These are phyloP conservation scores for Xiphophorus couchianus DNA, from an alignment of 2,113 vertebrate genomes.

Conservation along the genomic window DNA sequence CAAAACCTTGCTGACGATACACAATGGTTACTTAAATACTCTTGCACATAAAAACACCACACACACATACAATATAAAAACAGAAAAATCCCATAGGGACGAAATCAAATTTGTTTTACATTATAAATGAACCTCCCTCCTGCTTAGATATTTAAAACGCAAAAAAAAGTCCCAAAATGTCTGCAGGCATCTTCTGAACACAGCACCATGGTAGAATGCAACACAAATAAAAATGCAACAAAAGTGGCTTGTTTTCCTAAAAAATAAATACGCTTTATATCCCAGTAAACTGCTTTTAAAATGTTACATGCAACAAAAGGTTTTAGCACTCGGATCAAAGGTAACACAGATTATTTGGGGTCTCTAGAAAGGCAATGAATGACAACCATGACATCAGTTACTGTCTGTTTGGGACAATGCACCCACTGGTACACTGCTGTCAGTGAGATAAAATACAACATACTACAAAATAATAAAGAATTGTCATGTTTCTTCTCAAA, in stretches of 20 bases:
- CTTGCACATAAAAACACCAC: slow-evolving; percentile 61
- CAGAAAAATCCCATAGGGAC: slow-evolving; percentile 89
- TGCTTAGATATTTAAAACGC: slow-evolving; percentile 74
- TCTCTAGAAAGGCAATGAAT: slow-evolving; percentile 67
- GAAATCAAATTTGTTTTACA: slow-evolving; percentile 74
- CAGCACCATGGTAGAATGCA: slow-evolving; percentile 78
- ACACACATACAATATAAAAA: slow-evolving; percentile 48
- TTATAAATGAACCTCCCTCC: slow-evolving; percentile 56
- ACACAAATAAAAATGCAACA: slow-evolving; percentile 66
- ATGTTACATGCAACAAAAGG: slow-evolving; percentile 64
- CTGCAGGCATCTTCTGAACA: slow-evolving; percentile 74
- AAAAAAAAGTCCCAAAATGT: slow-evolving; percentile 62
- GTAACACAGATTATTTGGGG: slow-evolving; percentile 71
- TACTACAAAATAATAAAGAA: slow-evolving; percentile 58
- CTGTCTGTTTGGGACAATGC: slow-evolving; percentile 62
- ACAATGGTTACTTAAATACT: slow-evolving; percentile 76
- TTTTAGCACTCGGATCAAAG: slow-evolving; percentile 61
- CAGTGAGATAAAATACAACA: slow-evolving; percentile 54
- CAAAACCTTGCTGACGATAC: slow-evolving; percentile 68
- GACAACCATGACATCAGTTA: slow-evolving; percentile 57
- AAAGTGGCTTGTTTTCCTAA: slow-evolving; percentile 77
- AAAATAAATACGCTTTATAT: slow-evolving; percentile 81
- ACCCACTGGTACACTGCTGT: slow-evolving; percentile 71
- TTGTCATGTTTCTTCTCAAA: slow-evolving; percentile 59
- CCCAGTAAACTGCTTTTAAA: slow-evolving; percentile 64